Conservation (phyloP, 2,888 invertebrate genomes). For the Acrobasis suavella region DNA sequence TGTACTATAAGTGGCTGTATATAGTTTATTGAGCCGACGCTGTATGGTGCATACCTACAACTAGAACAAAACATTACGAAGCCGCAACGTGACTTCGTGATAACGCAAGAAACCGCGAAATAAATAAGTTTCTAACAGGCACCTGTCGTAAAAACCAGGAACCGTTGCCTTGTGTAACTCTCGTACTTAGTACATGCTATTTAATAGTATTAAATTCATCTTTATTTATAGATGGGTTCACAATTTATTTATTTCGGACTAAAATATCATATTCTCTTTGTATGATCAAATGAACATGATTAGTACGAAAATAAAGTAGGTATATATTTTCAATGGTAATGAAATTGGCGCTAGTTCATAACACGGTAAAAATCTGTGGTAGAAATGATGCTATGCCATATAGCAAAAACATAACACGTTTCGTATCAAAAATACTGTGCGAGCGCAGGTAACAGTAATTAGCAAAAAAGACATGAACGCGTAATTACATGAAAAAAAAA, state of each 20-base stretch:
- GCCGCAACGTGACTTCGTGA: conserved; percentile 17
- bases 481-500: neutral
- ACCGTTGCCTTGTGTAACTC: neutral
- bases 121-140: neutral
- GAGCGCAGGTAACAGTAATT: neutral
- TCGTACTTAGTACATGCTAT: too few relatives aligned
- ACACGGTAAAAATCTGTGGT: too few relatives aligned
- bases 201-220: too few relatives aligned
- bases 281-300: too few relatives aligned
- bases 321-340: too few relatives aligned
- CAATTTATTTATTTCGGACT: too few relatives aligned
- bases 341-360: too few relatives aligned
- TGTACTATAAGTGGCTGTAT: neutral
- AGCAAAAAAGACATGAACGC: neutral
- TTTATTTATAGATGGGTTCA: too few relatives aligned
- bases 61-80: conserved; percentile 9
- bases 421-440: neutral
- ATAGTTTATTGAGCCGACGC: neutral
- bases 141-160: neutral
- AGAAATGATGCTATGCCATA: too few relatives aligned
- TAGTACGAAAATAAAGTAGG: too few relatives aligned
- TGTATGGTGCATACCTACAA: neutral
- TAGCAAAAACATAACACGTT: too few relatives aligned
- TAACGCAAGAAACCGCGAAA: conserved; percentile 16
- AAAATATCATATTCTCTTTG: too few relatives aligned